phyloP scores from a whole-genome alignment of 2,888 invertebrate species.

The Galeruca laticollis region DNA sequence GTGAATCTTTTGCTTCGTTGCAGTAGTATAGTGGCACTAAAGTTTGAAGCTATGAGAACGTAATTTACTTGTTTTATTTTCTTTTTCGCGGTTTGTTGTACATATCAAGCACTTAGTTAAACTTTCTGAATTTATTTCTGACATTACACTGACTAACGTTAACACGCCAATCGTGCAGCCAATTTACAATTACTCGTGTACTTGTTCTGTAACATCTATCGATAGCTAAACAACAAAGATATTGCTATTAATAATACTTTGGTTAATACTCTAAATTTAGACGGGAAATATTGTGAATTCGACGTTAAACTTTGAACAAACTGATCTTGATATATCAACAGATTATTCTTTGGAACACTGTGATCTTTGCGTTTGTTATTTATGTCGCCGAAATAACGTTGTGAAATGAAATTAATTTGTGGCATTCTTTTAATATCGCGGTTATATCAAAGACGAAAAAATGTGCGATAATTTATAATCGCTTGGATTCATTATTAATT shows the following conservation, averaged over 20 bases:
- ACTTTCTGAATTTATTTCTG: not conserved
- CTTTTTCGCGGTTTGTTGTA: not conserved
- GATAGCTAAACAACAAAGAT: not conserved
- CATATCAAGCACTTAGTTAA: not conserved
- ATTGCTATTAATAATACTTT: constrained; percentile 6
- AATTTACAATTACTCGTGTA: not conserved
- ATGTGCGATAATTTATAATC: not conserved
- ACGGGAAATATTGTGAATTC: not conserved
- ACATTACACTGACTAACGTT: not conserved
- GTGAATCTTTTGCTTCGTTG: not conserved
- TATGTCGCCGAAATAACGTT: not conserved
- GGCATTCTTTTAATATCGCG: not conserved
- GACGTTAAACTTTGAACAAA: constrained; percentile 3
- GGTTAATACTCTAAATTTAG: constrained; percentile 3
- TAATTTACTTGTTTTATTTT: constrained; percentile 4
- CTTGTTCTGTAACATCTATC: not conserved
- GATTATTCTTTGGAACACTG: not conserved
- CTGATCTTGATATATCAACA: constrained; percentile 1
- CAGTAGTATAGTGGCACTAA: not conserved
- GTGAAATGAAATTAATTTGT: not conserved
- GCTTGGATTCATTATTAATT: not conserved
- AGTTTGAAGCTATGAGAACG: not conserved
- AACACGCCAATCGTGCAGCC: not conserved
- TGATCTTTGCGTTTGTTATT: not conserved
- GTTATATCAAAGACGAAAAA: not conserved